phyloP scores from a whole-genome alignment of 2,113 vertebrate species.

The Halcyon malimbica region DNA sequence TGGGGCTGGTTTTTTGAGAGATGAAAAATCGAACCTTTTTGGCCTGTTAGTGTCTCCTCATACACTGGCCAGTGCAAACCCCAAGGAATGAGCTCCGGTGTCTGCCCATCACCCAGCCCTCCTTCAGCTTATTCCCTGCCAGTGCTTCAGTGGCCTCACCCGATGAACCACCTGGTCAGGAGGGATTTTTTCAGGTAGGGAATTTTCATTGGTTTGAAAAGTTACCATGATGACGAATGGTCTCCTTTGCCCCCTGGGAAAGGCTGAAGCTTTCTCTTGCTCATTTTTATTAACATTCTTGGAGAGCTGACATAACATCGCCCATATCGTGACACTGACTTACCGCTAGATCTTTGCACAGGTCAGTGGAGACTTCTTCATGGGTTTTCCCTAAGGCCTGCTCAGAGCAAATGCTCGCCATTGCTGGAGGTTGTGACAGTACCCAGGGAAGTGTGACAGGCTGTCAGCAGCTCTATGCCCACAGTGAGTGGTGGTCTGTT shows the following conservation, averaged over 20 bases:
- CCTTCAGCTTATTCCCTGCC: background rate
- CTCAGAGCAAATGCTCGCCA: background rate
- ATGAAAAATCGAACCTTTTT: background rate
- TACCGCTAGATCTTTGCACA: no score
- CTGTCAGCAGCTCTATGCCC: background rate
- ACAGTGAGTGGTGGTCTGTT: accelerated
- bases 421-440: background rate
- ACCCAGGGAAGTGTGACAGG: no score
- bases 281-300: background rate
- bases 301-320: background rate
- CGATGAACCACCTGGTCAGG: background rate
- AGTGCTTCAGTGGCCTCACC: background rate
- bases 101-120: background rate
- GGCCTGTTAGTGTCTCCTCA: background rate
- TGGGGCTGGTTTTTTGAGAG: background rate
- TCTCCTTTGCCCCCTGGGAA: background rate
- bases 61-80: background rate
- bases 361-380: background rate
- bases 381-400: no score
- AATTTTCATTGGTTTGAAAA: background rate
- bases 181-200: background rate
- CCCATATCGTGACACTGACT: background rate
- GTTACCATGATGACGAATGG: no score
- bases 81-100: background rate
- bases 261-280: background rate